Percentiles rank a stretch among this genome's conserved stretches.
Evolutionary conservation across 2,888 invertebrate genomes (phyloP).

Genomic region (Perdita meconis): DNA sequence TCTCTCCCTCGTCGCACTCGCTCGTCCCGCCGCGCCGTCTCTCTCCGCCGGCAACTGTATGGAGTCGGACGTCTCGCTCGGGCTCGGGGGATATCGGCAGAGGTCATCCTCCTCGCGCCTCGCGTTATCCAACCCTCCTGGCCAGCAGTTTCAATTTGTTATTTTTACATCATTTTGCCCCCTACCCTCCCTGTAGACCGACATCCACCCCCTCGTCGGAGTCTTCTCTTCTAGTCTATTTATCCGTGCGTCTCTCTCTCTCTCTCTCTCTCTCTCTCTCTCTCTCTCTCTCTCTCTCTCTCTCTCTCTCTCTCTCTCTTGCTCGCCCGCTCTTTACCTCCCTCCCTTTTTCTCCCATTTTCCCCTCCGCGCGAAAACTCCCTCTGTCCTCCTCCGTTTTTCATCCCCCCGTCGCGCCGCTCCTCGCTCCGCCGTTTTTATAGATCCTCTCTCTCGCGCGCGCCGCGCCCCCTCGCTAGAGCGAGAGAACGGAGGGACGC

Average conservation of each 20-base stretch:
- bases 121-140: slow-evolving; percentile 70
- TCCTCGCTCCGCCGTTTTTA: slow-evolving; percentile 24
- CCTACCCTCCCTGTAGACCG: slow-evolving; percentile 55
- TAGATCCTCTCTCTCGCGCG: slow-evolving; percentile 10
- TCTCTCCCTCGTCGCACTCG: slow-evolving; percentile 43
- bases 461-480: slow-evolving; percentile 23
- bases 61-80: slow-evolving; percentile 34
- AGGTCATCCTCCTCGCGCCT: slow-evolving; percentile 40
- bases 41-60: slow-evolving; percentile 35
- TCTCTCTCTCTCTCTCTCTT: slow-evolving; percentile 15
- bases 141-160: slow-evolving; percentile 81
- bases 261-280: slow-evolving; percentile 48
- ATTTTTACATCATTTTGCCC: slow-evolving; percentile 81
- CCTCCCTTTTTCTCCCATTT: slow-evolving; percentile 3
- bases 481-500: slow-evolving; percentile 51
- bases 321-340: not conserved
- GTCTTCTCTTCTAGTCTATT: slow-evolving; percentile 37
- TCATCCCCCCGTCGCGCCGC: not conserved
- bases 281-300: slow-evolving; percentile 32
- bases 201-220: slow-evolving; percentile 54
- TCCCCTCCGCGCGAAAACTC: no score
- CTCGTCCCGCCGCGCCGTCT: slow-evolving; percentile 41
- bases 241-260: slow-evolving; percentile 51
- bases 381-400: not conserved
- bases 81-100: slow-evolving; percentile 11